A percentile compares a stretch with the other conserved stretches of the same genome.
phyloP scores from a whole-genome alignment of 2,888 invertebrate genomes.

The Cenopis cana region DNA sequence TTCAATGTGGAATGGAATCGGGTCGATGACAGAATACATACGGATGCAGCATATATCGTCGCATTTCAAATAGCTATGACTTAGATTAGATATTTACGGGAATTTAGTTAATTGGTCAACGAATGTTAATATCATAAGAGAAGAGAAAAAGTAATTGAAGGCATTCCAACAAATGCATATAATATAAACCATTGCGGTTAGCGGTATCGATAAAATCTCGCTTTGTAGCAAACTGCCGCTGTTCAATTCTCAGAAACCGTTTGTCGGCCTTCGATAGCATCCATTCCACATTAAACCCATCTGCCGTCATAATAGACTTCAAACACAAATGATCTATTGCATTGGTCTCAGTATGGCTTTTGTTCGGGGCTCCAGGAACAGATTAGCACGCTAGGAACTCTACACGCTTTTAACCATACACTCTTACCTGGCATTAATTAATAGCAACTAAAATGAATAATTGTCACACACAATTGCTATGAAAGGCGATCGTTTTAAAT shows the following conservation, averaged over 20 bases:
- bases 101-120: not conserved
- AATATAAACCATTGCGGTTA: constrained; percentile 21
- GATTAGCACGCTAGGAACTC: constrained; percentile 32
- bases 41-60: not conserved
- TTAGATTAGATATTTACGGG: not conserved
- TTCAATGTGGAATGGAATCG: constrained; percentile 45
- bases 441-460: constrained; percentile 23
- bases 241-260: constrained; percentile 31
- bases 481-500: constrained; percentile 20
- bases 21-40: not conserved
- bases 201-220: constrained; percentile 17
- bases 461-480: constrained; percentile 21
- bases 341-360: constrained; percentile 9
- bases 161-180: constrained; percentile 6
- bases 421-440: constrained; percentile 18
- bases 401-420: constrained; percentile 38
- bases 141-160: not conserved
- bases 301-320: constrained; percentile 43
- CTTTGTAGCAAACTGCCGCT: constrained; percentile 7
- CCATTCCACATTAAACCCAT: constrained; percentile 60
- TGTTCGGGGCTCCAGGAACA: constrained; percentile 21
- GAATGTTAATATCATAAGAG: not conserved
- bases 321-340: constrained; percentile 12
- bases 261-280: constrained; percentile 43
- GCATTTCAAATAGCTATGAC: not conserved